A percentile compares a stretch with the other conserved stretches of the same genome.
Evolutionary conservation across 2,797 vertebrate genomes (phyloP).

Genomic region (Enteromius thamalakanensis): DNA sequence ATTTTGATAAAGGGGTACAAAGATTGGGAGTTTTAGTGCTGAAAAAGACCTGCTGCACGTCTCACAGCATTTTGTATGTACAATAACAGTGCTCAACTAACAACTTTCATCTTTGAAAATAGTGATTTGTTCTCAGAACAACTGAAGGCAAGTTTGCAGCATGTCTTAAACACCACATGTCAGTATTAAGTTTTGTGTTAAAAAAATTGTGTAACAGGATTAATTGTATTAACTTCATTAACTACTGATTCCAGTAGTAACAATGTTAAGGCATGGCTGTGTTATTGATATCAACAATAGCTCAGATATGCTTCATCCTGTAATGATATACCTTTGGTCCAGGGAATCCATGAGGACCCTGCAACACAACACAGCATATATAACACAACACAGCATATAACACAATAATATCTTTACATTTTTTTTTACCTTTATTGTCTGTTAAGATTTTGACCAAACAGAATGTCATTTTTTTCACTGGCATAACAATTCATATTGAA

Average conservation of each 20-base stretch:
- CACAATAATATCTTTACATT: background rate
- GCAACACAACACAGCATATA: slow-evolving; percentile 64
- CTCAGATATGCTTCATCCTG: slow-evolving; percentile 44
- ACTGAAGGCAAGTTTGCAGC: background rate
- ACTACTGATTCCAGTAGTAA: slow-evolving; percentile 5
- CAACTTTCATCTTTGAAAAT: background rate
- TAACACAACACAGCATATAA: slow-evolving; percentile 63
- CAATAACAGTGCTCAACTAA: background rate
- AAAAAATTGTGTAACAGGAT: background rate
- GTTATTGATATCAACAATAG: slow-evolving; percentile 55
- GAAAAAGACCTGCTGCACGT: background rate
- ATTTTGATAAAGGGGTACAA: background rate
- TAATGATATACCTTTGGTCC: slow-evolving; percentile 89
- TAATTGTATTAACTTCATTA: background rate
- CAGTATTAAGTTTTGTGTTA: background rate
- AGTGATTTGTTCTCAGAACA: background rate
- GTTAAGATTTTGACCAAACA: background rate
- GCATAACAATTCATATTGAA: background rate
- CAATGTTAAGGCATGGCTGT: slow-evolving; percentile 57
- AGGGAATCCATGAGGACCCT: slow-evolving; percentile 97
- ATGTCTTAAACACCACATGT: slow-evolving; percentile 4
- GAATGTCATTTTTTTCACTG: background rate
- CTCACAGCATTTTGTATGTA: background rate
- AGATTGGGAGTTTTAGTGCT: background rate
- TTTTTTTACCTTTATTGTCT: background rate